Percentiles rank a stretch among this genome's conserved stretches.
These are phyloP conservation scores for Oligia latruncula DNA, from an alignment of 2,888 invertebrate species.

Conservation along the genomic window DNA sequence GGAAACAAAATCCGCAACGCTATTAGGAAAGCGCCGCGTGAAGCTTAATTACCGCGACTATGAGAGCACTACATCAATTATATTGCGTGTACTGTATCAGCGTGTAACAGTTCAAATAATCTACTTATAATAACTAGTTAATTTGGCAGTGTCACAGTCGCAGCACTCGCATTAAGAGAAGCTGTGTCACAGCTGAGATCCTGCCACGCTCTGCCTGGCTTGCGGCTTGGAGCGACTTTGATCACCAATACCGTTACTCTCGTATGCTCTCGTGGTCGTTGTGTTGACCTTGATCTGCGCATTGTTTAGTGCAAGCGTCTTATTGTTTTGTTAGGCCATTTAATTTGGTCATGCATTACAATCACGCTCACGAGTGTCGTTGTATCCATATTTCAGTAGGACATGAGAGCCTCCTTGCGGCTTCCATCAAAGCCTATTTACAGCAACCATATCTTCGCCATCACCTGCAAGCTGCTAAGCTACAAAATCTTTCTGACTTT, in stretches of 20 bases:
- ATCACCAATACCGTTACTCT: slow-evolving; percentile 45
- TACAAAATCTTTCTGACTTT: too few species aligned
- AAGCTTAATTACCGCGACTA: not conserved
- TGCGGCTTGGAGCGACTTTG: slow-evolving; percentile 29
- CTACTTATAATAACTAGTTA: slow-evolving; percentile 8
- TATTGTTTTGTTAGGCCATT: slow-evolving; percentile 16
- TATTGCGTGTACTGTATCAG: not conserved
- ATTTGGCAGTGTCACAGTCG: slow-evolving; percentile 20
- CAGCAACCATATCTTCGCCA: not conserved
- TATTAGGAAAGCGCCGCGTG: slow-evolving; percentile 24
- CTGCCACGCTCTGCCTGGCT: slow-evolving; percentile 61
- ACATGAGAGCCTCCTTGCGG: not conserved
- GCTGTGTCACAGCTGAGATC: slow-evolving; percentile 56
- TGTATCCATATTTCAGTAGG: not conserved
- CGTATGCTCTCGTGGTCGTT: slow-evolving; percentile 17
- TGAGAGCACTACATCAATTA: not conserved
- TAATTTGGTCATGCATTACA: not conserved
- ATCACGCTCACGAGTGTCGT: not conserved
- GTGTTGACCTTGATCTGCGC: slow-evolving; percentile 7
- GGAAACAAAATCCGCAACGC: slow-evolving; percentile 8
- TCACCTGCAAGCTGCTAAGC: not conserved
- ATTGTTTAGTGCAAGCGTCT: not conserved
- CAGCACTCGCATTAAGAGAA: not conserved
- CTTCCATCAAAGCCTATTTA: not conserved
- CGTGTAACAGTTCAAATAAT: slow-evolving; percentile 33